Conservation (phyloP, 2,888 invertebrate species). For the Leptopilina drosophilae region DNA sequence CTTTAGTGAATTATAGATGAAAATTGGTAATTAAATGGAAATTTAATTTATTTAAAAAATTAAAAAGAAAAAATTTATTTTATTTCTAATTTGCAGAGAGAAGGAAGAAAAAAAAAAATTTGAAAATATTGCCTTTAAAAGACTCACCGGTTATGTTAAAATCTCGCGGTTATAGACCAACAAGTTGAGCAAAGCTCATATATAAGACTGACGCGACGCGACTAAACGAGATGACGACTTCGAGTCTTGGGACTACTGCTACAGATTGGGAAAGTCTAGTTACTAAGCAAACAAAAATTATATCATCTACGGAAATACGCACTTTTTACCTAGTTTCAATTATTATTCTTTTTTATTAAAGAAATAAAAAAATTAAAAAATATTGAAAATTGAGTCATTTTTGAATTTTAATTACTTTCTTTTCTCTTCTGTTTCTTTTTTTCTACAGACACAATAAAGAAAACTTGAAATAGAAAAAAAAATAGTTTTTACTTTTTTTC, state of each 20-base stretch:
- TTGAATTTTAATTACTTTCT: too few relatives aligned
- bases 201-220: slow-evolving; percentile 56
- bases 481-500: too few relatives aligned
- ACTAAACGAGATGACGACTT: slow-evolving; percentile 61
- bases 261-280: slow-evolving; percentile 54
- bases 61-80: too few relatives aligned
- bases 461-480: too few relatives aligned
- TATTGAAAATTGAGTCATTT: too few relatives aligned
- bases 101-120: neutral
- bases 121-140: neutral
- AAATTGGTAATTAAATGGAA: too few relatives aligned
- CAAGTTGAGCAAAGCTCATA: slow-evolving; percentile 25
- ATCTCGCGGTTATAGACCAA: slow-evolving; percentile 18
- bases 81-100: neutral
- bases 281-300: slow-evolving; percentile 50
- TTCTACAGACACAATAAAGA: too few relatives aligned
- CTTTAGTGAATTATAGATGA: too few relatives aligned
- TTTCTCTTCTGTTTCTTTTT: too few relatives aligned
- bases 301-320: slow-evolving; percentile 26
- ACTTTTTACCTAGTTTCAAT: neutral
- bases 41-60: too few relatives aligned
- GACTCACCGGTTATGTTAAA: slow-evolving; percentile 44
- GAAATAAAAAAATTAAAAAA: too few relatives aligned
- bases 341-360: too few relatives aligned
- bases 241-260: slow-evolving; percentile 49